Evolutionary conservation across 2,113 vertebrate genomes (phyloP).

Genomic region (Myxocyprinus asiaticus): DNA sequence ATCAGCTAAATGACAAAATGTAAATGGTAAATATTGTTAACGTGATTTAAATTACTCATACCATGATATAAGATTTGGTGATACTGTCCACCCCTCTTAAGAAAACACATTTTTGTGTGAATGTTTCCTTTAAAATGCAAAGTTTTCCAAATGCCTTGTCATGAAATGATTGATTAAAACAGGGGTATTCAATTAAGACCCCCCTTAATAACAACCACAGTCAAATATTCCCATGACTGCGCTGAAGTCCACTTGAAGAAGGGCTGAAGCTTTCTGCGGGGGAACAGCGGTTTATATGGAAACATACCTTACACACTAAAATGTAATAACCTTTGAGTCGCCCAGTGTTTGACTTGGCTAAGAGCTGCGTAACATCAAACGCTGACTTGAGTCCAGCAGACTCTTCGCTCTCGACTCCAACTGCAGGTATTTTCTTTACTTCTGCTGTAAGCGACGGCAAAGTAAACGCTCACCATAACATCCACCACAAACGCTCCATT

Average conservation of each 20-base stretch:
- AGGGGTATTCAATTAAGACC: constrained; percentile 58
- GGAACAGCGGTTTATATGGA: constrained; percentile 70
- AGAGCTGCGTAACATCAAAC: constrained; percentile 72
- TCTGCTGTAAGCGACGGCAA: constrained; percentile 54
- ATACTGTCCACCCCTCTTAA: background rate
- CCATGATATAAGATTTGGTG: too few species aligned
- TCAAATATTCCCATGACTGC: constrained; percentile 64
- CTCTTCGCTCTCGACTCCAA: constrained; percentile 67
- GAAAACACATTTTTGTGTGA: background rate
- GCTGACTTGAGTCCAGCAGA: constrained; percentile 69
- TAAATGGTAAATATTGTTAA: too few species aligned
- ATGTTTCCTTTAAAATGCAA: background rate
- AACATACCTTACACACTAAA: constrained; percentile 77
- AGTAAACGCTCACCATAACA: constrained; percentile 63
- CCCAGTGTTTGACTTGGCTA: constrained; percentile 76
- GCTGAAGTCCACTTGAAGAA: constrained; percentile 70
- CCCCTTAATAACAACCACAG: constrained; percentile 56
- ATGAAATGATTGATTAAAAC: constrained; percentile 51
- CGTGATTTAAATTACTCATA: too few species aligned
- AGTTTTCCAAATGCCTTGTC: background rate
- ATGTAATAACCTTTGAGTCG: constrained; percentile 78
- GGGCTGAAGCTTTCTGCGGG: constrained; percentile 65
- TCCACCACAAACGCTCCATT: constrained; percentile 46
- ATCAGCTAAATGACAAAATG: too few species aligned
- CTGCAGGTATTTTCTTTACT: constrained; percentile 78